phyloP scores from a whole-genome alignment of 2,888 invertebrate species.

The Heliconius ismenius region DNA sequence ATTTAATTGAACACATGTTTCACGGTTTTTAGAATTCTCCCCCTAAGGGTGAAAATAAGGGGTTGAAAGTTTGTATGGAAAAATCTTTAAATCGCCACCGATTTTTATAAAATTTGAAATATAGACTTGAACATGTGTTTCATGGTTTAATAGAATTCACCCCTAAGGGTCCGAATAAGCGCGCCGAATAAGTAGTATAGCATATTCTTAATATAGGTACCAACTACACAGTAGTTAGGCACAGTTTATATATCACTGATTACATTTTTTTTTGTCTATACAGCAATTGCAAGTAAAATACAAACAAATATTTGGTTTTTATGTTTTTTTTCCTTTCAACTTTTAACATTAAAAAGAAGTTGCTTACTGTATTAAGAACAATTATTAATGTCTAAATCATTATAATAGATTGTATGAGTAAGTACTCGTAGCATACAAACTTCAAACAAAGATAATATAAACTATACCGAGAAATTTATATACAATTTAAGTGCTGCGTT shows the following conservation, averaged over 20 bases:
- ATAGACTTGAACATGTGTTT: too few species aligned
- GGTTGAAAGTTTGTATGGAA: too few species aligned
- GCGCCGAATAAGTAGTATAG: neutral
- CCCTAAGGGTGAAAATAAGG: too few species aligned
- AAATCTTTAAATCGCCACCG: too few species aligned
- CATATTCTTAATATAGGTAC: neutral
- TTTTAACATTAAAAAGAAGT: neutral
- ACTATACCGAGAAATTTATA: neutral
- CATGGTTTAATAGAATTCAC: too few species aligned
- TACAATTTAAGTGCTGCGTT: neutral
- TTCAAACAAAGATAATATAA: neutral
- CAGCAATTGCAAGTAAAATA: neutral
- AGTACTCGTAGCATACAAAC: slow-evolving; percentile 1
- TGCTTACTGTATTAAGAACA: neutral
- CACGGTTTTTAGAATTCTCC: too few species aligned
- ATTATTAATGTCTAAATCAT: neutral
- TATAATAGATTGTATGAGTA: too few species aligned
- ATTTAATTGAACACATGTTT: too few species aligned
- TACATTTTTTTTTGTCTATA: neutral
- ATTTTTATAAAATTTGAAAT: too few species aligned
- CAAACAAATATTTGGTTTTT: too few species aligned
- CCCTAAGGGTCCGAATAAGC: too few species aligned
- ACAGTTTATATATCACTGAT: neutral
- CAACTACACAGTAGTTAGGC: neutral
- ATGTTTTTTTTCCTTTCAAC: neutral